Evolutionary conservation across 2,113 vertebrate species (phyloP).

Genomic region (Amphilophus citrinellus): DNA sequence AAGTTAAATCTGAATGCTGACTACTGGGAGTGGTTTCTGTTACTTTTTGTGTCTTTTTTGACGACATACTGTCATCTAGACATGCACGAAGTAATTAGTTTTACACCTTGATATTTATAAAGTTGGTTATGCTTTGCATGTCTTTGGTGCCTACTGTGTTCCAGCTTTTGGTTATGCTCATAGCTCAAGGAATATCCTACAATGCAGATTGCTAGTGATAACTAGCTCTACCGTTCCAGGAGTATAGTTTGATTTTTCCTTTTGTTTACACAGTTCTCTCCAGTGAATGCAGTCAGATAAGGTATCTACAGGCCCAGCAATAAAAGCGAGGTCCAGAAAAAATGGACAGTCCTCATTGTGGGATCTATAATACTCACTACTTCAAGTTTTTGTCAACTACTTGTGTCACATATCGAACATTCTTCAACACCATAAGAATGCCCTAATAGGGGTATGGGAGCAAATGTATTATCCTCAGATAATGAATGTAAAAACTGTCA

Average conservation of each 20-base stretch:
- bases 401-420: conserved; percentile 11
- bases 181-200: conserved; percentile 43
- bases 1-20: neutral
- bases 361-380: neutral
- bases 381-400: neutral
- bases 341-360: neutral
- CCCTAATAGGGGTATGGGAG: neutral
- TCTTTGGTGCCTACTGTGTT: conserved; percentile 4
- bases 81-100: neutral
- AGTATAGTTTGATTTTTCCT: conserved; percentile 25
- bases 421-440: conserved; percentile 2
- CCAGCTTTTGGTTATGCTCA: neutral
- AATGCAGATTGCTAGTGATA: conserved; percentile 47
- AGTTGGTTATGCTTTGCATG: neutral
- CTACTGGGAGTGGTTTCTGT: neutral
- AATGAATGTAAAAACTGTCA: conserved; percentile 13
- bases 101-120: neutral
- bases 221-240: conserved; percentile 28
- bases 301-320: neutral
- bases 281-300: conserved; percentile 22
- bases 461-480: neutral
- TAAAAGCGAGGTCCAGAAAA: neutral
- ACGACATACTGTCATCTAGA: neutral
- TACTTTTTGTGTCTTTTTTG: neutral
- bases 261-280: conserved; percentile 41